Evolutionary conservation across 2,797 vertebrate species (phyloP), one percentile per base, ranked within the genome.

Genomic region (Spinibarbus caldwelli): DNA sequence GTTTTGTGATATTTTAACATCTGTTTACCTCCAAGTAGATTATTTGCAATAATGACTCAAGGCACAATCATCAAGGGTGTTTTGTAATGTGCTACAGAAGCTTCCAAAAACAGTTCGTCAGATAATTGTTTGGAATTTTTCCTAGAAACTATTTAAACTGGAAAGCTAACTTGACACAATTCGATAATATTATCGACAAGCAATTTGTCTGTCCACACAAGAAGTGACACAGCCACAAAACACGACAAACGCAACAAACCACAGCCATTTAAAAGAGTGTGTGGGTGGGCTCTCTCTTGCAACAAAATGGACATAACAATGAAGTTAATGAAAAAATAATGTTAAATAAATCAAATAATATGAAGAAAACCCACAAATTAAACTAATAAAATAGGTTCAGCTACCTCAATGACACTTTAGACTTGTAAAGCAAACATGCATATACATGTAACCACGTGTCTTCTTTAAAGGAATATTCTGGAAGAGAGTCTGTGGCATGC

Each of bases 21-120:
- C 54, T 73, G 6, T 83, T 73, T 77, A 78, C 62, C n/a, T 78
- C 47, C 36, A 14, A 81, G 15, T 70, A 81, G 79, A 54, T 81
- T 38, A 45, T 82, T 72, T 72, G 52, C 6, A 43, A 45, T 31
- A 29, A 43, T 54, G 71, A 68, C 62, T 49, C 31, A n/a, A 6
- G 26, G 38, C 62, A 34, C 6, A 64, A 17, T 70, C 23, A 38
- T 29, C 64, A 19, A 49, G 47, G 8, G 31, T 68, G 62, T 54
- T 54, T 31, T 36, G n/a, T 45, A 79, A 59, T 11, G 0, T 19
- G 29, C 52, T n/a, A n/a, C n/a, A n/a, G n/a, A n/a, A 47, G 36
- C 7, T 76, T 76, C 43, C 52, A 31, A 38, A 77, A 66, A 43
- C 34, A 23, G 62, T 68, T 70, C 15, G 11, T 70, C 3, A 17